A percentile compares a stretch with the other conserved stretches of the same genome.
Conservation (phyloP, 2,888 invertebrate species). For the Drosophila ustulata region DNA sequence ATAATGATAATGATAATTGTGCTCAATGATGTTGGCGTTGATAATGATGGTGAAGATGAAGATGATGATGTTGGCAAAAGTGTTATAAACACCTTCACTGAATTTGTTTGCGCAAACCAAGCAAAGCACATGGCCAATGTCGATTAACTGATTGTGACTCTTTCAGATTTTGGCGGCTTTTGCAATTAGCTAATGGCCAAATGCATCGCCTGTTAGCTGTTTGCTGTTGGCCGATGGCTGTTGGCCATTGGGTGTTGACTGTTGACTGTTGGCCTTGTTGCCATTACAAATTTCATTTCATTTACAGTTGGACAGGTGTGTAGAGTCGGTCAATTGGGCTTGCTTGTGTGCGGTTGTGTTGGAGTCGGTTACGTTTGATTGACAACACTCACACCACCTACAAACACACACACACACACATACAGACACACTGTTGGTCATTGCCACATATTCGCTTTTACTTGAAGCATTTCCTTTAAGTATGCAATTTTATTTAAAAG, state of each 20-base stretch:
- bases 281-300: constrained; percentile 21
- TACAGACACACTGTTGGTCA: not conserved
- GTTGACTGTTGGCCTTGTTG: not conserved
- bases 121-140: constrained; percentile 20
- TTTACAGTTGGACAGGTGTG: constrained; percentile 18
- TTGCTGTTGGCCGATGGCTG: not conserved
- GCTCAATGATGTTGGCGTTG: not conserved
- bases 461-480: constrained; percentile 4
- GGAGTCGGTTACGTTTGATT: constrained; percentile 26
- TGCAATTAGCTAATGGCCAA: constrained; percentile 48
- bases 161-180: constrained; percentile 24
- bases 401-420: constrained; percentile 6
- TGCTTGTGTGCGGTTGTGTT: constrained; percentile 28
- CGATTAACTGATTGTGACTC: constrained; percentile 23
- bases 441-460: constrained; percentile 9
- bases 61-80: constrained; percentile 4
- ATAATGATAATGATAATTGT: constrained; percentile 11
- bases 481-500: not conserved
- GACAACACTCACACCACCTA: constrained; percentile 16
- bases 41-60: not conserved
- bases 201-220: not conserved
- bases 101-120: constrained; percentile 16
- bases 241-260: not conserved
- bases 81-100: constrained; percentile 17
- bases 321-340: constrained; percentile 19